These are phyloP conservation scores for Coenonympha arcania DNA, from an alignment of 2,888 invertebrate species.

Conservation along the genomic window DNA sequence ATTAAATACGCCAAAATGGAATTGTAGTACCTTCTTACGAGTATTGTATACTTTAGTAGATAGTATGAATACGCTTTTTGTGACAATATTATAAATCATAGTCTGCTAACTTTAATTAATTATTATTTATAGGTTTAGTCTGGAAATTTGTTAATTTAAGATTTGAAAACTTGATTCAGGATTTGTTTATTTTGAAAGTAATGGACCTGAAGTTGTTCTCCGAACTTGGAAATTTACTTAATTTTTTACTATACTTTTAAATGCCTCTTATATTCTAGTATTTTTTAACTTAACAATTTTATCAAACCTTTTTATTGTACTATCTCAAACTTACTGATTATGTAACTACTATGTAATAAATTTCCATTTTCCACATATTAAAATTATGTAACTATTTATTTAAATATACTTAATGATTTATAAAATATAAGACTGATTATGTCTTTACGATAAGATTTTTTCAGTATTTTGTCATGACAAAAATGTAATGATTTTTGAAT, in stretches of 20 bases:
- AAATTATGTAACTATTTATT: too few species aligned
- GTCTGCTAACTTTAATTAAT: too few species aligned
- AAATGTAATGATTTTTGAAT: background rate
- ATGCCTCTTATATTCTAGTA: background rate
- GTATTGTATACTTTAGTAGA: constrained; percentile 19
- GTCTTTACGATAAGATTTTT: constrained; percentile 17
- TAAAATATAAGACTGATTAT: constrained; percentile 22
- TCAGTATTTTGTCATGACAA: background rate
- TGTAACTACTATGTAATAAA: too few species aligned
- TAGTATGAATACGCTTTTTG: constrained; percentile 45
- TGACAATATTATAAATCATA: constrained; percentile 50
- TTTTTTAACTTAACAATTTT: background rate
- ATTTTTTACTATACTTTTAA: background rate
- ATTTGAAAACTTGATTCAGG: too few species aligned
- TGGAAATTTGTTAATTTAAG: background rate
- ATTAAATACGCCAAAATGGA: constrained; percentile 36
- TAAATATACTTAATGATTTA: background rate
- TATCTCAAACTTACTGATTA: too few species aligned
- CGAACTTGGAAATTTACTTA: too few species aligned
- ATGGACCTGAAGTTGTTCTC: too few species aligned
- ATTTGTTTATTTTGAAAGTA: too few species aligned
- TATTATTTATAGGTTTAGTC: constrained; percentile 15
- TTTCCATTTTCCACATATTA: background rate
- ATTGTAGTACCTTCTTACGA: constrained; percentile 27
- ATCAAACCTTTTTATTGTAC: background rate